A percentile compares a stretch with the other conserved stretches of the same genome.
Evolutionary conservation across 2,113 vertebrate species (phyloP).

Genomic region (Dicrurus megarhynchus): DNA sequence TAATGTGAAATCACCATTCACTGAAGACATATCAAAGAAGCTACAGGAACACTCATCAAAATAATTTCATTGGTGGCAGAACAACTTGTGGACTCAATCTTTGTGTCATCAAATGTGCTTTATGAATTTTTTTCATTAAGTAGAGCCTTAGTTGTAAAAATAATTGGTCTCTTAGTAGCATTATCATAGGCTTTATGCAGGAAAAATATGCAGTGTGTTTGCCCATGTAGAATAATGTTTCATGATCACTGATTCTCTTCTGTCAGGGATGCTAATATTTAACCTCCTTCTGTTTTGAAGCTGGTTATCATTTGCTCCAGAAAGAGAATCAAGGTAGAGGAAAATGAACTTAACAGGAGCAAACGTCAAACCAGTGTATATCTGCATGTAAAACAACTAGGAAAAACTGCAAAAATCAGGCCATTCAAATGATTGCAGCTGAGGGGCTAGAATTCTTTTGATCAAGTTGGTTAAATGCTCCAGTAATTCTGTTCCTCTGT

Average conservation of each 20-base stretch:
- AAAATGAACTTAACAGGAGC: not conserved
- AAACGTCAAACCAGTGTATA: not conserved
- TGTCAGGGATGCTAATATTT: not conserved
- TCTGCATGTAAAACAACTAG: not conserved
- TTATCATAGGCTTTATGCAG: not conserved
- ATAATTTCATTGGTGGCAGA: not conserved
- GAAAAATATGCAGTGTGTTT: not conserved
- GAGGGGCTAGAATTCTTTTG: slow-evolving; percentile 18
- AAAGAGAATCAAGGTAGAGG: not conserved
- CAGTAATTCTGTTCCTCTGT: not conserved
- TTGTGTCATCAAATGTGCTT: not conserved
- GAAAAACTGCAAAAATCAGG: not conserved
- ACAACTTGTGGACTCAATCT: not conserved
- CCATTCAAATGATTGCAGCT: not conserved
- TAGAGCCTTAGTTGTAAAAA: not conserved
- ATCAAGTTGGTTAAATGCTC: not conserved
- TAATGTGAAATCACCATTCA: not conserved
- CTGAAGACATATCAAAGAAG: not conserved
- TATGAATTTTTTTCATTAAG: not conserved
- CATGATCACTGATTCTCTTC: not conserved
- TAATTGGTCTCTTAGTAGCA: not conserved
- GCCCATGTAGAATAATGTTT: not conserved
- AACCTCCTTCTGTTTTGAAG: not conserved
- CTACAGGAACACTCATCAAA: not conserved
- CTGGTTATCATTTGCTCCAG: not conserved